Evolutionary conservation across 2,113 vertebrate species (phyloP), one percentile per base, ranked within the genome.

Genomic region (Chaetodon auriga): DNA sequence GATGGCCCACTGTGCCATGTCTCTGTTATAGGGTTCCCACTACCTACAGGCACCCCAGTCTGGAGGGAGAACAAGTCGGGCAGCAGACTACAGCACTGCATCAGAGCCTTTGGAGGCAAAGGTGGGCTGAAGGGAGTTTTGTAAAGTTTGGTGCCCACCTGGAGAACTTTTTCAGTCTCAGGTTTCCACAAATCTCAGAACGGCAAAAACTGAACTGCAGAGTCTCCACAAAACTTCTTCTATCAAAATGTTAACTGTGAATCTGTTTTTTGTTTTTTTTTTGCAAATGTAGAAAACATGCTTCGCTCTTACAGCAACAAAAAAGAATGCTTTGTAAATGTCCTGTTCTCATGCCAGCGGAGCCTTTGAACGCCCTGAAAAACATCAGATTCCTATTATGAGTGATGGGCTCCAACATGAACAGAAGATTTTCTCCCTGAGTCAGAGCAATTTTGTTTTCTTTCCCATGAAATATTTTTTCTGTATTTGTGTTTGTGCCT

Each of bases 61-160:
- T 76, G 97, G 96, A 97, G 97, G 97, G 94, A 96, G 96, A 95
- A 97, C 97, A 89, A 97, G 96, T 96, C 97, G 98, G 91, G 97
- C 97, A 81, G 91, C 97, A 88, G 97, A 98, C 86, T 74, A 88
- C 94, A 94, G 94, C 94, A 90, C 95, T 91, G 96, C 92, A 80
- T 95, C 97, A 82, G 96, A 96, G 90, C 95, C 96, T 92, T 93
- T 96, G 94, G 96, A 96, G 84, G 96, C 95, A 90, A 96, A 99
- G 98, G 98, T 99, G 98, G 97, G 97, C 95, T 92, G 87, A 78
- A 85, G 57, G 92, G 86, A 89, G 78, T 75, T 87, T 82, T 83
- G 14, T 72, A 70, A 70, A 51, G 45, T 81, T 72, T 76, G 78
- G 78, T 68, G 84, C 91, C 92, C 90, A 91, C 91, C 89, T 81